Conservation (phyloP, 2,888 invertebrate species). For the Clanis bilineata region DNA sequence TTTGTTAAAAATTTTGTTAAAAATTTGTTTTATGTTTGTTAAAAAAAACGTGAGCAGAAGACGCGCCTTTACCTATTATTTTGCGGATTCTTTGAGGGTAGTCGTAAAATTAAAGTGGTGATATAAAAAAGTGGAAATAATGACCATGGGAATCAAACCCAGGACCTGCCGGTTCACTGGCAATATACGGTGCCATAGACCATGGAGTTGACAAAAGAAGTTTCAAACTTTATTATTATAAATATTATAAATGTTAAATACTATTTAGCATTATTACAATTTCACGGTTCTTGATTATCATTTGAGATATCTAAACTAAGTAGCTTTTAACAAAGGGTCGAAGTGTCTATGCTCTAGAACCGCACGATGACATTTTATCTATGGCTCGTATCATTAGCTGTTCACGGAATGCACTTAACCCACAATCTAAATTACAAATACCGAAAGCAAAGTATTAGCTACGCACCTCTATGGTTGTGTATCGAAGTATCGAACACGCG, state of each 20-base stretch:
- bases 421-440: constrained; percentile 24
- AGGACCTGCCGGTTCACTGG: too few relatives aligned
- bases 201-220: too few relatives aligned
- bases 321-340: constrained; percentile 11
- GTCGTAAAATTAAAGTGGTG: too few relatives aligned
- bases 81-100: too few relatives aligned
- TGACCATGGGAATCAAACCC: too few relatives aligned
- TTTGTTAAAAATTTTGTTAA: too few relatives aligned
- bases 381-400: constrained; percentile 11
- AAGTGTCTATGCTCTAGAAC: constrained; percentile 10
- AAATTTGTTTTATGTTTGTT: too few relatives aligned
- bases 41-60: too few relatives aligned
- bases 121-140: too few relatives aligned
- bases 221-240: too few relatives aligned
- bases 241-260: background rate
- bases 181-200: too few relatives aligned
- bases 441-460: constrained; percentile 33
- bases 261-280: background rate
- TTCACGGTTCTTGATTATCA: background rate
- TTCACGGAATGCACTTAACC: constrained; percentile 16
- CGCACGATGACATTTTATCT: constrained; percentile 11
- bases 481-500: constrained; percentile 28
- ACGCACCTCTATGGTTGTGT: constrained; percentile 39
- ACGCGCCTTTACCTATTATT: too few relatives aligned
- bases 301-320: background rate